These are phyloP conservation scores for Syritta pipiens DNA, from an alignment of 2,888 invertebrate species.

Conservation along the genomic window DNA sequence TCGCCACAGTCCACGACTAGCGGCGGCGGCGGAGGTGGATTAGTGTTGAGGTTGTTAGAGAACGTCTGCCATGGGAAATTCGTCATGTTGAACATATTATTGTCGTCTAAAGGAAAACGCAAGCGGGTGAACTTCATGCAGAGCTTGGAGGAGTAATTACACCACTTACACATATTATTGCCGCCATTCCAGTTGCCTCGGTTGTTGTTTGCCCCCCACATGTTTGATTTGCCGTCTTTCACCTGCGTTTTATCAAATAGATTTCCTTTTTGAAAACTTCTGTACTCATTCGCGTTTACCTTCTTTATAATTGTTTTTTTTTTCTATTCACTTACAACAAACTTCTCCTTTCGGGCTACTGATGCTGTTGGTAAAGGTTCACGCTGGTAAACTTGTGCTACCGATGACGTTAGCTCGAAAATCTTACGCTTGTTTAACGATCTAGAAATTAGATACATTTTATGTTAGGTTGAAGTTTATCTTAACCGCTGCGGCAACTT, in stretches of 20 bases:
- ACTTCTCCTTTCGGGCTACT: slow-evolving; percentile 14
- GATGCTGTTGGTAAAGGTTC: slow-evolving; percentile 5
- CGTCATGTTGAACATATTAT: slow-evolving; percentile 1
- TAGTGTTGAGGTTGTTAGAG: slow-evolving; percentile 76
- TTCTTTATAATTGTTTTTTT: background rate
- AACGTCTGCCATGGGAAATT: slow-evolving; percentile 59
- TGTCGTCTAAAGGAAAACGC: slow-evolving; percentile 16
- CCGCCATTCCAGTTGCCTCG: slow-evolving; percentile 32
- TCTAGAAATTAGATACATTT: slow-evolving; percentile 62
- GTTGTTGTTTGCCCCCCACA: slow-evolving; percentile 53
- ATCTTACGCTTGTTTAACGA: slow-evolving; percentile 44
- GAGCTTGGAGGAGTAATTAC: background rate
- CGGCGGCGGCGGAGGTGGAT: slow-evolving; percentile 78
- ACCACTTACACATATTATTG: slow-evolving; percentile 34
- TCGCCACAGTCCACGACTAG: slow-evolving; percentile 82
- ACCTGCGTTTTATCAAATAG: background rate
- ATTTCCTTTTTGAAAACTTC: background rate
- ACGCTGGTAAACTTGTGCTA: slow-evolving; percentile 12
- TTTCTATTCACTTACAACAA: slow-evolving; percentile 45
- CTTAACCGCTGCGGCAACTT: background rate
- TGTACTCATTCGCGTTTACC: background rate
- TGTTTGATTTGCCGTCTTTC: background rate
- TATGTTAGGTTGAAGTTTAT: slow-evolving; percentile 2
- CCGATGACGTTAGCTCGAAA: slow-evolving; percentile 31
- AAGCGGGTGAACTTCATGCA: background rate